Base-by-base conservation (phyloP, 2,888 invertebrate genomes). In the Pinctada fucata region DNA sequence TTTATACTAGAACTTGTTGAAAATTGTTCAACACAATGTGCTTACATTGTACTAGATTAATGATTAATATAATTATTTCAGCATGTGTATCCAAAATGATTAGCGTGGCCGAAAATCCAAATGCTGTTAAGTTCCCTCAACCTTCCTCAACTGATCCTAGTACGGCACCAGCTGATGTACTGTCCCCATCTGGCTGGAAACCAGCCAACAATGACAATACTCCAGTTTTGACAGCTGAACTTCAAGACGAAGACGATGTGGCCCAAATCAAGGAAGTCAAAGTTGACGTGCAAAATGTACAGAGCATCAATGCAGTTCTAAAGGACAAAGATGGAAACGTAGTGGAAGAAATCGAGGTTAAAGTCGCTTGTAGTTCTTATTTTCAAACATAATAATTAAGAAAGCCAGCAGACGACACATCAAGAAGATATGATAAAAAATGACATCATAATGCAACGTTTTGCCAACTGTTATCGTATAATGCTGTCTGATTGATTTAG, bases 311-410 rank as follows among this genome's bases (percentile, higher is more conserved):
- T 6, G 58, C 58, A 6, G 58, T 58, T 10, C 13, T 58, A 13
- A 58, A 58, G 58, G 58, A 58, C 58, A 58, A 58, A 58, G 58
- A 58, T 58, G 58, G 58, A 6, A 58, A 58, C 13, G 58, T 58
- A 13, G 58, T 58, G 8, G 13, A 58, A 13, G 13, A 6, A 13
- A 58, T 58, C 58, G 13, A 6, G 58, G 58, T 58, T 6, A 58
- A 13, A 58, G 31, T 31, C 31, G 31, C 1, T 31, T 31, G 31
- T 31, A 31, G 31, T 31, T 31, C 31, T 31, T 31, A 31, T 31
- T 31, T 31, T 31, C 31, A 31, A 31, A 31, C 31, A 31, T 31
- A 31, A 31, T 31, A 31, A 31, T 31, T 31, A 31, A 31, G 31
- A 31, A 31, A 31, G 31, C 31, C 31, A 31, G 31, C 31, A 31